Evolutionary conservation across 2,888 invertebrate genomes (phyloP).

Genomic region (Ceraclea dissimilis): DNA sequence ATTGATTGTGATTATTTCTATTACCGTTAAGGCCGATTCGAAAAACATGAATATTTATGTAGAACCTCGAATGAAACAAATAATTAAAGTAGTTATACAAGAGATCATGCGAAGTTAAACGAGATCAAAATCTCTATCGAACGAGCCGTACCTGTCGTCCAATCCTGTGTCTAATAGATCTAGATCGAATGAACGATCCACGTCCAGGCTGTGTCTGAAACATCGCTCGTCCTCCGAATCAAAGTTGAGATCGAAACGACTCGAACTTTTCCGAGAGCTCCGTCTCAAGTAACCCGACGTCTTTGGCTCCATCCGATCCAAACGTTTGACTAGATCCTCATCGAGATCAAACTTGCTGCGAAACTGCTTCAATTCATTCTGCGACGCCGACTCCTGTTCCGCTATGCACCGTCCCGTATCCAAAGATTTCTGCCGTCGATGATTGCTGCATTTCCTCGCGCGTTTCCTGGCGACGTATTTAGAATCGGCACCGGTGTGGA

Average conservation of each 20-base stretch:
- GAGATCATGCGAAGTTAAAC: conserved; percentile 20
- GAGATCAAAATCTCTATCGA: conserved; percentile 26
- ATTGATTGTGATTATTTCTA: no score
- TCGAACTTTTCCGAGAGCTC: conserved; percentile 20
- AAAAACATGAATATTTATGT: no score
- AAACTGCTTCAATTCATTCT: conserved; percentile 16
- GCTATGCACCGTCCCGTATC: conserved; percentile 20
- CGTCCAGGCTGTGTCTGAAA: conserved; percentile 42
- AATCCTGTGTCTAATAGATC: conserved; percentile 41
- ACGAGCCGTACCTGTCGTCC: conserved; percentile 33
- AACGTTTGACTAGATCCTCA: conserved; percentile 26
- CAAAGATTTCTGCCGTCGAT: conserved; percentile 23
- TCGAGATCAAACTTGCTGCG: conserved; percentile 35
- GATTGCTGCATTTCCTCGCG: conserved; percentile 18
- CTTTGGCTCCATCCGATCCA: conserved; percentile 24
- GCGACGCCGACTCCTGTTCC: conserved; percentile 12
- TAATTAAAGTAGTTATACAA: neutral
- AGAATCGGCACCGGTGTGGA: conserved; percentile 10
- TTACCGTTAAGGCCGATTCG: no score
- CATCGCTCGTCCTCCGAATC: conserved; percentile 25
- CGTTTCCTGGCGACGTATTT: conserved; percentile 21
- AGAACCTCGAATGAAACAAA: no score
- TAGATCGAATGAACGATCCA: conserved; percentile 44
- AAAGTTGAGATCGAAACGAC: conserved; percentile 25
- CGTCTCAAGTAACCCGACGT: conserved; percentile 17